phyloP scores from a whole-genome alignment of 1,140 invertebrate genomes.

The Dinoponera quadriceps region DNA sequence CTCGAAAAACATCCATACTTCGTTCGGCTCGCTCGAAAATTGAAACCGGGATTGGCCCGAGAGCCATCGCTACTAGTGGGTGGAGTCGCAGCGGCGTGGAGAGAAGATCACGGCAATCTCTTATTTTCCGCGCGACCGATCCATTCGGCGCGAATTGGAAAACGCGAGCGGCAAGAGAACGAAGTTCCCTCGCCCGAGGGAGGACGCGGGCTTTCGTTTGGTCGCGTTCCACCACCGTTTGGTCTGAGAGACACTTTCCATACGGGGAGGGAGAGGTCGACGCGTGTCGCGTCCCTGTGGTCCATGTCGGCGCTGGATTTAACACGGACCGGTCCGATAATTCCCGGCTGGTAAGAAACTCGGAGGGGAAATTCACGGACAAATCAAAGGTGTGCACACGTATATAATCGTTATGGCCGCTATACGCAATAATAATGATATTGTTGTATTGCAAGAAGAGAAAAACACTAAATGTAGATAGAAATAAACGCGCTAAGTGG shows the following conservation, averaged over 20 bases:
- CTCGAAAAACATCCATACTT: slow-evolving; percentile 9
- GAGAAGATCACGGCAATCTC: slow-evolving; percentile 73
- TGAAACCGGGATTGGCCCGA: slow-evolving; percentile 46
- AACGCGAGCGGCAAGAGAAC: slow-evolving; percentile 75
- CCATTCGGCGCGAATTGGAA: slow-evolving; percentile 74
- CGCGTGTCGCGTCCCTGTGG: background rate
- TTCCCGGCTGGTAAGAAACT: too few relatives aligned
- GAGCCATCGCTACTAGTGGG: slow-evolving; percentile 36
- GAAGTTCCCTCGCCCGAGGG: slow-evolving; percentile 52
- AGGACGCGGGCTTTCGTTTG: slow-evolving; percentile 59
- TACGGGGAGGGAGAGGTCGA: background rate
- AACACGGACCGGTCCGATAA: background rate
- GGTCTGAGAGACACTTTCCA: slow-evolving; percentile 29
- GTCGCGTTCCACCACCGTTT: slow-evolving; percentile 47
- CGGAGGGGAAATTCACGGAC: background rate
- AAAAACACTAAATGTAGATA: too few relatives aligned
- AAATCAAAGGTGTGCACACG: background rate
- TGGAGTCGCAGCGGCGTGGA: slow-evolving; percentile 43
- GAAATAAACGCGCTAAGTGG: too few relatives aligned
- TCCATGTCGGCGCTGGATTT: background rate
- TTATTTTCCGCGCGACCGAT: slow-evolving; percentile 77
- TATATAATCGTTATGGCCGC: too few relatives aligned
- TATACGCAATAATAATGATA: too few relatives aligned
- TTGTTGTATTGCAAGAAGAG: too few relatives aligned
- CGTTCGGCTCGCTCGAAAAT: slow-evolving; percentile 32